A percentile compares a stretch with the other conserved stretches of the same genome.
These are phyloP conservation scores for Anoplolepis gracilipes DNA, from an alignment of 1,140 invertebrate genomes.

Conservation along the genomic window DNA sequence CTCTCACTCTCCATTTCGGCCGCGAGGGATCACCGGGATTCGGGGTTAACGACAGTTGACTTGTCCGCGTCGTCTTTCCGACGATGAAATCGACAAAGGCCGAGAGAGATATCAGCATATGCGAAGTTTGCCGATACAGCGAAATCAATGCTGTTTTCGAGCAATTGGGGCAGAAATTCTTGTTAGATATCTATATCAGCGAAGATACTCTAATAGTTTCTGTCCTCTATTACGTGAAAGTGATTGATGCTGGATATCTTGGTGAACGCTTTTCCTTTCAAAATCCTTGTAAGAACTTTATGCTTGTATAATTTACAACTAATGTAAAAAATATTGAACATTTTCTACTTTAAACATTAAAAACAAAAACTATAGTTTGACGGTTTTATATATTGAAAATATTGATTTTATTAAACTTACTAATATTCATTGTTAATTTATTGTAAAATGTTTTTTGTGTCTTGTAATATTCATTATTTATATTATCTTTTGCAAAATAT, in stretches of 20 bases:
- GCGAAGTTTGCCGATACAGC: slow-evolving; percentile 20
- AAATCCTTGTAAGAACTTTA: not conserved
- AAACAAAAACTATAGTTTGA: not conserved
- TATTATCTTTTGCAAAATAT: not conserved
- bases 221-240: not conserved
- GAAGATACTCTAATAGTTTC: slow-evolving; percentile 11
- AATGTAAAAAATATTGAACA: not conserved
- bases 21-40: slow-evolving; percentile 71
- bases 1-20: slow-evolving; percentile 67
- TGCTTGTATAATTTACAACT: not conserved
- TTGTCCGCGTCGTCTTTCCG: slow-evolving; percentile 66
- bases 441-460: not conserved
- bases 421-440: not conserved
- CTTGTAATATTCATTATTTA: not conserved
- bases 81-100: slow-evolving; percentile 67
- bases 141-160: slow-evolving; percentile 28
- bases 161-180: slow-evolving; percentile 6
- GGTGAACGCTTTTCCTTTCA: not conserved
- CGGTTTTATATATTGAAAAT: not conserved
- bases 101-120: slow-evolving; percentile 58
- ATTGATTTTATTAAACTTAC: not conserved
- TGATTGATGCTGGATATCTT: not conserved
- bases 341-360: not conserved
- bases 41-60: slow-evolving; percentile 73
- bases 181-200: slow-evolving; percentile 14